A percentile compares a stretch with the other conserved stretches of the same genome.
phyloP scores from a whole-genome alignment of 2,113 vertebrate species.

The Pituophis catenifer region DNA sequence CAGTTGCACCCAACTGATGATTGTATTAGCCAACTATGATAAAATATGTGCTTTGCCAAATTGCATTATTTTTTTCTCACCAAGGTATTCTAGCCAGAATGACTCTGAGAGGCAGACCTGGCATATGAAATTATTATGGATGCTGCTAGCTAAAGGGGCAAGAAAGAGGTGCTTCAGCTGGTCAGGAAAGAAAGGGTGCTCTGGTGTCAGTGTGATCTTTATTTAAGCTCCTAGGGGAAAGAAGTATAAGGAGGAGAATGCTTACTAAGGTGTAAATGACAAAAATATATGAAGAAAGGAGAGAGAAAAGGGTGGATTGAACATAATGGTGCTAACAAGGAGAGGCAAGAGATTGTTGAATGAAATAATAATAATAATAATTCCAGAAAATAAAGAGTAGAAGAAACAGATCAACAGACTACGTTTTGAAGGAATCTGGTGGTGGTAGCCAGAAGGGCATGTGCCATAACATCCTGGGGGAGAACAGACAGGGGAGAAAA shows the following conservation, averaged over 20 bases:
- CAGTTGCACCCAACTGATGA: not conserved
- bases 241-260: not conserved
- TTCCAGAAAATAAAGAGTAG: not conserved
- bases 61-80: not conserved
- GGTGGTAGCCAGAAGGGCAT: not conserved
- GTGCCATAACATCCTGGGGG: not conserved
- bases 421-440: not conserved
- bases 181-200: not conserved
- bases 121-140: not conserved
- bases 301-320: not conserved
- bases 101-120: not conserved
- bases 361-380: not conserved
- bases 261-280: not conserved
- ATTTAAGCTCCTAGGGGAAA: not conserved
- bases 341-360: not conserved
- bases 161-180: not conserved
- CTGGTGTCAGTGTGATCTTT: not conserved
- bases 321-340: not conserved
- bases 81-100: not conserved
- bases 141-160: not conserved
- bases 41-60: not conserved
- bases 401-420: not conserved
- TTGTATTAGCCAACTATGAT: not conserved
- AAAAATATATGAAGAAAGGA: not conserved
- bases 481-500: not conserved